phyloP scores from a whole-genome alignment of 2,888 invertebrate genomes.

The Dione juno region DNA sequence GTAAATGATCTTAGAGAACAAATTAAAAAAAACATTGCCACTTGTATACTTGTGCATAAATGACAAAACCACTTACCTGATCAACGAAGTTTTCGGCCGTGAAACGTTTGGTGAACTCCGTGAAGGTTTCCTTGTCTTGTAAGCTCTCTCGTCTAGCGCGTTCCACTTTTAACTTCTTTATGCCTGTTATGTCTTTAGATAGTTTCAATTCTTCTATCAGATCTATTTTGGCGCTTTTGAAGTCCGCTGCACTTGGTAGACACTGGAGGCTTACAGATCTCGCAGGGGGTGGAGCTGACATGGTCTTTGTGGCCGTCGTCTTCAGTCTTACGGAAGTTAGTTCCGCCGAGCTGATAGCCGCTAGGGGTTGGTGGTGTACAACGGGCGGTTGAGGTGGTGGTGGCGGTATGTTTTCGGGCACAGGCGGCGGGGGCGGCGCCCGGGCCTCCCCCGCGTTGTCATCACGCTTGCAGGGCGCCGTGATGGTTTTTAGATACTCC shows the following conservation, averaged over 20 bases:
- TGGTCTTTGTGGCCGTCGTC: conserved; percentile 90
- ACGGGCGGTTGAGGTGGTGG: conserved; percentile 67
- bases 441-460: conserved; percentile 85
- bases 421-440: conserved; percentile 83
- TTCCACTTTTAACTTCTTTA: conserved; percentile 95
- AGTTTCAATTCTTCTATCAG: conserved; percentile 96
- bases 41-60: conserved; percentile 24
- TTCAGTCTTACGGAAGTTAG: conserved; percentile 92
- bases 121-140: conserved; percentile 91
- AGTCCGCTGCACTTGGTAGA: conserved; percentile 86
- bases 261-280: conserved; percentile 90
- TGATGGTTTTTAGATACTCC: conserved; percentile 94
- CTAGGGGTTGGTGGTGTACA: conserved; percentile 87
- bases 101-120: conserved; percentile 93
- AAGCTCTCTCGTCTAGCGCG: conserved; percentile 92
- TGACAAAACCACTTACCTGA: conserved; percentile 86
- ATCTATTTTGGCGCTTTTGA: conserved; percentile 90
- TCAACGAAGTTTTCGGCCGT: conserved; percentile 94
- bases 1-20: conserved; percentile 3
- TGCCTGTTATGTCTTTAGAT: conserved; percentile 96
- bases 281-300: conserved; percentile 88
- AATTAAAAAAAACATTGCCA: conserved; percentile 36
- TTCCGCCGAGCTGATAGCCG: conserved; percentile 94
- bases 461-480: conserved; percentile 82
- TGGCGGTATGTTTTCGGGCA: conserved; percentile 64